Conservation (phyloP, 2,888 invertebrate genomes). For the Lamellibrachia satsuma region DNA sequence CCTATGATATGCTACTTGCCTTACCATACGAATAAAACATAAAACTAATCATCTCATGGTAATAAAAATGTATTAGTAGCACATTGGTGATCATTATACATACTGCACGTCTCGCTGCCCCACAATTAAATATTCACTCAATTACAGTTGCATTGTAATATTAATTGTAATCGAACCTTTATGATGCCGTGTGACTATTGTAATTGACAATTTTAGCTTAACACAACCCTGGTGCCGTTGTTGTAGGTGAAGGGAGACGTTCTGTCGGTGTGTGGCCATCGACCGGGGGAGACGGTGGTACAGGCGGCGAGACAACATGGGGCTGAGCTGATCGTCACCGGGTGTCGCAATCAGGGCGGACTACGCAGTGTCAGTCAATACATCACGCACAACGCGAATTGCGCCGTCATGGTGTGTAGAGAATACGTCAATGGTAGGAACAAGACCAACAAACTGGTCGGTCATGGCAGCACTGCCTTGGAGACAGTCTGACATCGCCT, state of each 20-base stretch:
- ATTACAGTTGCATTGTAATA: too few relatives aligned
- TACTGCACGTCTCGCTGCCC: too few relatives aligned
- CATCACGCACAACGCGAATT: slow-evolving; percentile 1
- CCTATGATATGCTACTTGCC: too few relatives aligned
- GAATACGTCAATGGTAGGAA: not conserved
- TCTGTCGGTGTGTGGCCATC: not conserved
- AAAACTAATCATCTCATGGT: too few relatives aligned
- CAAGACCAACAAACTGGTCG: not conserved
- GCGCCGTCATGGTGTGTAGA: slow-evolving; percentile 3
- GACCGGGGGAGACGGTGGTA: not conserved
- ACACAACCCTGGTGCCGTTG: not conserved
- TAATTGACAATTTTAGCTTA: not conserved
- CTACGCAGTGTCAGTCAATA: not conserved
- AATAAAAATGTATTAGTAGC: too few relatives aligned
- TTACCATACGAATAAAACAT: too few relatives aligned
- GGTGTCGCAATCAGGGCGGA: not conserved
- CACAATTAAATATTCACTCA: too few relatives aligned
- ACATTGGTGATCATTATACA: too few relatives aligned
- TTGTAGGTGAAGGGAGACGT: not conserved
- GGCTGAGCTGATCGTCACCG: not conserved
- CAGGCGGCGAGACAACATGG: not conserved
- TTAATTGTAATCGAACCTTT: too few relatives aligned
- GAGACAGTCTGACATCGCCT: not conserved
- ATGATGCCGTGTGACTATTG: too few relatives aligned
- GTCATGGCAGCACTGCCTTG: not conserved